phyloP scores from a whole-genome alignment of 2,113 vertebrate genomes.

The Coregonus clupeaformis region DNA sequence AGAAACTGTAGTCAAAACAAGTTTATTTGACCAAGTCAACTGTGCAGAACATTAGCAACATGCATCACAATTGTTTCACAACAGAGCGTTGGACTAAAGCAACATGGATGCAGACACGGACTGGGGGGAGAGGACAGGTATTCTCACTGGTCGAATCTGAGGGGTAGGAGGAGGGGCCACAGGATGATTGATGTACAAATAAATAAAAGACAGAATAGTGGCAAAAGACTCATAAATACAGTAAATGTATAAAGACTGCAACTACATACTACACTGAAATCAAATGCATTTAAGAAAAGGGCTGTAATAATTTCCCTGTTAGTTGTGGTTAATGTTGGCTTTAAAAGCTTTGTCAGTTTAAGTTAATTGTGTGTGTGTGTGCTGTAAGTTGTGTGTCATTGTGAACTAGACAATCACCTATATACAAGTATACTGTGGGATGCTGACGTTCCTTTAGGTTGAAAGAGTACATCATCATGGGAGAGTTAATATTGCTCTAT shows the following conservation, averaged over 20 bases:
- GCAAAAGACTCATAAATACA: conserved; percentile 51
- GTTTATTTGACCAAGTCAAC: conserved; percentile 12
- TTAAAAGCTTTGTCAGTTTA: conserved; percentile 66
- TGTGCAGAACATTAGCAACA: conserved; percentile 17
- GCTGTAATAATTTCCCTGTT: conserved; percentile 44
- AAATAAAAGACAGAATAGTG: conserved; percentile 68
- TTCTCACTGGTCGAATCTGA: conserved; percentile 28
- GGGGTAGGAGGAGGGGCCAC: conserved; percentile 26
- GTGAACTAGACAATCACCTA: background rate
- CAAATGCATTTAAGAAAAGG: conserved; percentile 32
- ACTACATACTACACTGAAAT: conserved; percentile 38
- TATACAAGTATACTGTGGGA: no score
- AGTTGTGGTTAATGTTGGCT: conserved; percentile 68
- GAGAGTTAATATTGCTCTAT: background rate
- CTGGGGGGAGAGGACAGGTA: conserved; percentile 34
- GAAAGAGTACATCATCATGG: background rate
- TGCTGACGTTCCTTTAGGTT: background rate
- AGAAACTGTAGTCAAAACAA: background rate
- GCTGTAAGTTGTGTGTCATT: background rate
- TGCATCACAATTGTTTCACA: conserved; percentile 23
- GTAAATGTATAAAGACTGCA: conserved; percentile 30
- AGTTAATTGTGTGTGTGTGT: conserved; percentile 21
- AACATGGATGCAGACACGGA: conserved; percentile 23
- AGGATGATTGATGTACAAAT: conserved; percentile 57
- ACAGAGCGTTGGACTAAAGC: conserved; percentile 26